These are phyloP conservation scores for Pyrocephalus nanus DNA, from an alignment of 2,797 vertebrate genomes.

Conservation along the genomic window DNA sequence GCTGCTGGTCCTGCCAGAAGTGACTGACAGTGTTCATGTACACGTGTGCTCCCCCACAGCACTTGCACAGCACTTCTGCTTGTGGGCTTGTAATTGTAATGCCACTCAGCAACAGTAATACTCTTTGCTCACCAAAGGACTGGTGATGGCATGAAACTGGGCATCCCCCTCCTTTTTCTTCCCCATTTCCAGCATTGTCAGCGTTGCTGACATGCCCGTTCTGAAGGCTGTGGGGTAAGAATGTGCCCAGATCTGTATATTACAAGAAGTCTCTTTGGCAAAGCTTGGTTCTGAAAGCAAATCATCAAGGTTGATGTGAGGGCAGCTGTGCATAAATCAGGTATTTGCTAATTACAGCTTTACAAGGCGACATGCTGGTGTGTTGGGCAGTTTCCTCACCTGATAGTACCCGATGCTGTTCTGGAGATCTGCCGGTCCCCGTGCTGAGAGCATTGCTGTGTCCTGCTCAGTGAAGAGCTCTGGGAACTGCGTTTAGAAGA, in stretches of 20 bases:
- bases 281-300: not conserved
- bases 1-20: not conserved
- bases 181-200: not conserved
- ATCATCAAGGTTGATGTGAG: not conserved
- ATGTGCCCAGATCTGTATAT: not conserved
- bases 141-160: not conserved
- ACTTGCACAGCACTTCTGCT: not conserved
- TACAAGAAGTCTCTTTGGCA: not conserved
- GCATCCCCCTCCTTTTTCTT: not conserved
- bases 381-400: not conserved
- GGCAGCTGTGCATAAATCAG: not conserved
- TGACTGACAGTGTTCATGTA: not conserved
- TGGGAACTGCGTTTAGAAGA: not conserved
- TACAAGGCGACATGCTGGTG: not conserved
- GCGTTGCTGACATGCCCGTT: not conserved
- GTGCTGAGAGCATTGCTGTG: not conserved
- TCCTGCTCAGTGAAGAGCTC: constrained; percentile 13
- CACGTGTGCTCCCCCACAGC: not conserved
- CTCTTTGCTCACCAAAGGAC: not conserved
- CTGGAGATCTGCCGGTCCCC: not conserved
- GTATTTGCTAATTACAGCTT: constrained; percentile 3
- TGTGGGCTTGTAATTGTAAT: not conserved
- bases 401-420: not conserved
- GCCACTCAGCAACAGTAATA: not conserved
- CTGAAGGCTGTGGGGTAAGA: not conserved